phyloP scores from a whole-genome alignment of 2,888 invertebrate genomes.

The Chymomyza caudatula region DNA sequence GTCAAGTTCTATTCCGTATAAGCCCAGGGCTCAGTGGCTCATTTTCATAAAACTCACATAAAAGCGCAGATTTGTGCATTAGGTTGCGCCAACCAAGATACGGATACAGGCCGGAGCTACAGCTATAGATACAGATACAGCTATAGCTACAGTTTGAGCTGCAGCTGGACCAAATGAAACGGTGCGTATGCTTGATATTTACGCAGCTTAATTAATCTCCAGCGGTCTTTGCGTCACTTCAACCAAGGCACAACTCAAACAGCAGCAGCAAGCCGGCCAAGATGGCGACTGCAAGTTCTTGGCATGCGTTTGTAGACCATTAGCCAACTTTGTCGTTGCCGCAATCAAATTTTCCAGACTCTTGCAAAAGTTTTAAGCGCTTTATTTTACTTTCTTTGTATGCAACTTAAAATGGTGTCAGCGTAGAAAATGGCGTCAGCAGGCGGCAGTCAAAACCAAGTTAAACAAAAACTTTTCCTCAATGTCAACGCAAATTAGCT shows the following conservation, averaged over 20 bases:
- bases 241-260: background rate
- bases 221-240: background rate
- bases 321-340: background rate
- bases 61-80: constrained; percentile 45
- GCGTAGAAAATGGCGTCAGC: background rate
- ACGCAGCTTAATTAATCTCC: constrained; percentile 2
- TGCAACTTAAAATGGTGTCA: background rate
- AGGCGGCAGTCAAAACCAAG: constrained; percentile 23
- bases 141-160: too few relatives aligned
- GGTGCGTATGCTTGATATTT: constrained; percentile 61
- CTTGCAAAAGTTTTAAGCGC: background rate
- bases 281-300: background rate
- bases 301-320: background rate
- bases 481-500: constrained; percentile 72
- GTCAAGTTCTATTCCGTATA: background rate
- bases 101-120: background rate
- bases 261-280: background rate
- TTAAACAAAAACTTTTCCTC: constrained; percentile 58
- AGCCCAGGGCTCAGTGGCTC: constrained; percentile 2
- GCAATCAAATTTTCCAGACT: background rate
- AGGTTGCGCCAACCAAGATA: background rate
- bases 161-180: constrained; percentile 14
- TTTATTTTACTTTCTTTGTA: background rate
- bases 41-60: constrained; percentile 64
- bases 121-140: background rate